These are phyloP conservation scores for Agriopis leucophaearia DNA, from an alignment of 2,888 invertebrate genomes.

Conservation along the genomic window DNA sequence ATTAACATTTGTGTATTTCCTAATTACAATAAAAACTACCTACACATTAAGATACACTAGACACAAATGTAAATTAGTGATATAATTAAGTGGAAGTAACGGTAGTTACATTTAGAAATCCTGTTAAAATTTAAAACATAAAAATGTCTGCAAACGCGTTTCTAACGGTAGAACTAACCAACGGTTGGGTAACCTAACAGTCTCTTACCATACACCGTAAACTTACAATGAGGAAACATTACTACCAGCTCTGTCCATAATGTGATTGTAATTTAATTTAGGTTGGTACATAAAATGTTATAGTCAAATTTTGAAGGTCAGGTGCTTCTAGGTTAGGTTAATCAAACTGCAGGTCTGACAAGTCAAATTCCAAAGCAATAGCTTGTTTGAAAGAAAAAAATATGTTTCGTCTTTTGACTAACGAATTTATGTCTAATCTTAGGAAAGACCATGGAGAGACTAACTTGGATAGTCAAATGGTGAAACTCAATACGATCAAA, in stretches of 20 bases:
- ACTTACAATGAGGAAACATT: slow-evolving; percentile 68
- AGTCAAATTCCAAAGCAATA: no score
- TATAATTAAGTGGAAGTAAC: slow-evolving; percentile 27
- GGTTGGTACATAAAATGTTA: no score
- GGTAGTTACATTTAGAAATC: slow-evolving; percentile 26
- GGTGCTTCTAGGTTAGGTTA: no score
- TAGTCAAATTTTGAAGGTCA: no score
- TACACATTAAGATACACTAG: slow-evolving; percentile 5
- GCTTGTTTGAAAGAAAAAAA: no score
- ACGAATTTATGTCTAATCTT: no score
- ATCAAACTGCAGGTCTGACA: no score
- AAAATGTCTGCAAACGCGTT: slow-evolving; percentile 22
- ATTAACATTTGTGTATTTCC: background rate
- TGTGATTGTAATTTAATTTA: background rate
- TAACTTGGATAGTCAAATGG: no score
- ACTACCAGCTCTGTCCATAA: background rate
- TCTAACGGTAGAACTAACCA: slow-evolving; percentile 33
- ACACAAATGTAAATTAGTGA: slow-evolving; percentile 10
- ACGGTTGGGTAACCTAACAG: slow-evolving; percentile 56
- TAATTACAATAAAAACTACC: background rate
- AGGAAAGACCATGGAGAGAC: no score
- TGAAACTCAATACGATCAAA: no score
- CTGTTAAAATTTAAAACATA: slow-evolving; percentile 25
- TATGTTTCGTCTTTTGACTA: no score
- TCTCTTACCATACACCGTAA: slow-evolving; percentile 52